These are phyloP conservation scores for Desoria tigrina DNA, from an alignment of 2,888 invertebrate genomes.

Conservation along the genomic window DNA sequence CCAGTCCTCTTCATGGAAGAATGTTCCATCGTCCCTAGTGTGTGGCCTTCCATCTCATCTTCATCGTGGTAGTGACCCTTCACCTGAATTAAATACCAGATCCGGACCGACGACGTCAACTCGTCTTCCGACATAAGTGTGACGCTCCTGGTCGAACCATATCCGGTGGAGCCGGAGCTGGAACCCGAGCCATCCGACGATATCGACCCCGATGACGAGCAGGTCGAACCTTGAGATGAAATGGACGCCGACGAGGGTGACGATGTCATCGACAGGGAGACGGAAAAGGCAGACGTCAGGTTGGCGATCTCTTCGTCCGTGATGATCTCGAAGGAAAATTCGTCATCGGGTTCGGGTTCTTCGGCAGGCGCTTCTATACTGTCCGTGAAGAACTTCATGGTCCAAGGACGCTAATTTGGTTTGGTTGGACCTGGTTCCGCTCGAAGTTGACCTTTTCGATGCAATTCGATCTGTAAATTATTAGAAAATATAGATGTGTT, in stretches of 20 bases:
- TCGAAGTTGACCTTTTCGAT: no score
- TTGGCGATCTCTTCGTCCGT: conserved; percentile 23
- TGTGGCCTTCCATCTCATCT: conserved; percentile 22
- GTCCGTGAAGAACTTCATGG: background rate
- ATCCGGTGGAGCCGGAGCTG: conserved; percentile 9
- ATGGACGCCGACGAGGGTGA: conserved; percentile 21
- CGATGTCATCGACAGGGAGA: background rate
- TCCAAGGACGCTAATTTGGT: no score
- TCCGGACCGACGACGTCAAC: background rate
- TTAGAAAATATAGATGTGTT: no score
- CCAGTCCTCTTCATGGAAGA: conserved; percentile 19
- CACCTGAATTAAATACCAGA: conserved; percentile 33
- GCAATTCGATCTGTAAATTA: no score
- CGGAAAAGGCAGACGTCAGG: background rate
- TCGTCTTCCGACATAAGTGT: conserved; percentile 1
- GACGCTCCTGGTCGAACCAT: background rate
- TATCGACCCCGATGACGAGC: conserved; percentile 19
- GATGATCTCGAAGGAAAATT: conserved; percentile 33
- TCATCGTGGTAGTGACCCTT: conserved; percentile 26
- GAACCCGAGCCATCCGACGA: conserved; percentile 15
- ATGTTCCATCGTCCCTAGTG: conserved; percentile 14
- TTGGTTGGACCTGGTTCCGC: no score
- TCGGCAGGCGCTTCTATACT: conserved; percentile 7
- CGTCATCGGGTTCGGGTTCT: conserved; percentile 26
- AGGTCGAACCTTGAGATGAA: conserved; percentile 16